Conservation (phyloP, 2,888 invertebrate species). For the Stenurella melanura region DNA sequence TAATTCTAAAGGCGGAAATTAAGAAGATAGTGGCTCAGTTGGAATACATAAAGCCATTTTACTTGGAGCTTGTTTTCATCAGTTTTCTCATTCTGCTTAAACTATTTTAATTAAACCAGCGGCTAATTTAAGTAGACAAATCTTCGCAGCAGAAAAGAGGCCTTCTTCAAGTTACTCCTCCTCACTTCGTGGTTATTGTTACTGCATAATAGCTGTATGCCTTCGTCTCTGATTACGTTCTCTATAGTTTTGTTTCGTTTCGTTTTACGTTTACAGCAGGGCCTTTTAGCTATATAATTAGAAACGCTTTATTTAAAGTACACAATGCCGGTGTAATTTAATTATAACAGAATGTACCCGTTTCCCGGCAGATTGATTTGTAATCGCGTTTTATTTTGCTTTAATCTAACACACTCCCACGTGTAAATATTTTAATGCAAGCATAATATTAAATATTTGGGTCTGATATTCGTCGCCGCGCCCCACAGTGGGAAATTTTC, state of each 20-base stretch:
- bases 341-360: too few species aligned
- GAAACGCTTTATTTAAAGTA: slow-evolving; percentile 51
- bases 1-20: slow-evolving; percentile 66
- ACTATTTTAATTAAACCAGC: slow-evolving; percentile 74
- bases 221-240: slow-evolving; percentile 50
- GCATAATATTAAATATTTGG: too few species aligned
- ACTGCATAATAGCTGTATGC: slow-evolving; percentile 60
- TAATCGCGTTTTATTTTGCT: too few species aligned
- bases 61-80: slow-evolving; percentile 68
- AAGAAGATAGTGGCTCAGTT: slow-evolving; percentile 63
- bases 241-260: slow-evolving; percentile 36
- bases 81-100: slow-evolving; percentile 70
- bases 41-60: slow-evolving; percentile 66
- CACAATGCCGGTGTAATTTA: slow-evolving; percentile 42
- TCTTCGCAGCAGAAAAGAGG: slow-evolving; percentile 66
- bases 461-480: too few species aligned
- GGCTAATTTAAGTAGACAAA: slow-evolving; percentile 74
- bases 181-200: slow-evolving; percentile 60
- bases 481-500: too few species aligned
- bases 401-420: too few species aligned
- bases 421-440: too few species aligned
- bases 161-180: slow-evolving; percentile 44
- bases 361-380: too few species aligned
- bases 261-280: slow-evolving; percentile 47
- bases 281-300: slow-evolving; percentile 50